Evolutionary conservation across 2,888 invertebrate species (phyloP).

Genomic region (Hypena proboscidalis): DNA sequence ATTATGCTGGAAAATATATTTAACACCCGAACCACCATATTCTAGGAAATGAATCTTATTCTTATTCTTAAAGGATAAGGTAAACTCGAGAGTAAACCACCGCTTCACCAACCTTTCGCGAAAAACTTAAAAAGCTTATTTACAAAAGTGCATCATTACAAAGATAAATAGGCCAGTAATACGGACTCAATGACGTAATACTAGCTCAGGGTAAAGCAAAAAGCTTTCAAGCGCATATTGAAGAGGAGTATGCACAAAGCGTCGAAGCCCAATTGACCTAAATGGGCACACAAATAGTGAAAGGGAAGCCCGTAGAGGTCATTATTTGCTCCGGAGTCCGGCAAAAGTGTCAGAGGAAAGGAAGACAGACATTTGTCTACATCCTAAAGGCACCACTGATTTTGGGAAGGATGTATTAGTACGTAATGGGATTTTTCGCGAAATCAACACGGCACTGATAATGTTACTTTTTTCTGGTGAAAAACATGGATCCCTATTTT

Average conservation of each 20-base stretch:
- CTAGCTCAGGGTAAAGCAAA: slow-evolving; percentile 57
- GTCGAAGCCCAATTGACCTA: slow-evolving; percentile 80
- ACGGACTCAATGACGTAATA: slow-evolving; percentile 47
- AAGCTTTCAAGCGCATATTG: slow-evolving; percentile 73
- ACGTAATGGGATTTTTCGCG: slow-evolving; percentile 67
- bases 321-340: slow-evolving; percentile 78
- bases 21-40: no score
- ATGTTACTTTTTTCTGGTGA: no score
- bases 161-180: slow-evolving; percentile 24
- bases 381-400: slow-evolving; percentile 79
- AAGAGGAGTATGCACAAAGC: slow-evolving; percentile 74
- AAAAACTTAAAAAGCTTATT: no score
- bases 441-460: slow-evolving; percentile 71
- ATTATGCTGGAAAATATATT: no score
- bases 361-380: slow-evolving; percentile 79
- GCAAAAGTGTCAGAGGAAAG: slow-evolving; percentile 76
- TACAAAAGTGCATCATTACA: not conserved
- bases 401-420: slow-evolving; percentile 72
- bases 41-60: no score
- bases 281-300: slow-evolving; percentile 81
- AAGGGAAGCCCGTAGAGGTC: slow-evolving; percentile 74
- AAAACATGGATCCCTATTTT: no score
- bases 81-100: no score
- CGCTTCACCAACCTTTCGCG: no score
- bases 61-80: no score